These are phyloP conservation scores for Biston betularia DNA, from an alignment of 2,888 invertebrate genomes.

Conservation along the genomic window DNA sequence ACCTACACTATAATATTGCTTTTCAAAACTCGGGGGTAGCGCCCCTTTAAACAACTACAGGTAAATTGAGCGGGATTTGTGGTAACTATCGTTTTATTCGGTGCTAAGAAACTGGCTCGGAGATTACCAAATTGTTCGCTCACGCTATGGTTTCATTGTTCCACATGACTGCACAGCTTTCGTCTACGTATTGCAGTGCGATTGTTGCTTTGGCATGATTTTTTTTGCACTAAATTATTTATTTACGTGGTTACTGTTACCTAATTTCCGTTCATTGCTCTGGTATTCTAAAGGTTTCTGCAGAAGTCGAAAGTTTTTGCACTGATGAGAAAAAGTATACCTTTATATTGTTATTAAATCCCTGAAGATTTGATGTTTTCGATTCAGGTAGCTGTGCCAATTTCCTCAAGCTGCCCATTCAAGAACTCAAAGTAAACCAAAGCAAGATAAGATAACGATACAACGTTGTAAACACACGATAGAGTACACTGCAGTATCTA, in stretches of 20 bases:
- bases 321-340: not conserved
- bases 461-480: conserved; percentile 2
- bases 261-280: not conserved
- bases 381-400: not conserved
- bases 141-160: conserved; percentile 2
- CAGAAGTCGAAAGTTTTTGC: too few relatives aligned
- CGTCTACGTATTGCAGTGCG: conserved; percentile 10
- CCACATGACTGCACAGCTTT: conserved; percentile 22
- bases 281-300: too few relatives aligned
- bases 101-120: not conserved
- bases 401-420: conserved; percentile 1
- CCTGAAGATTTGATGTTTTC: not conserved
- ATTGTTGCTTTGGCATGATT: conserved; percentile 6
- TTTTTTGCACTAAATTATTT: not conserved
- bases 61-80: not conserved
- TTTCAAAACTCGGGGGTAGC: not conserved
- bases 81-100: not conserved
- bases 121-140: not conserved
- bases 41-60: not conserved
- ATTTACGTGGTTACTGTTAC: not conserved
- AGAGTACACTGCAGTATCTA: not conserved
- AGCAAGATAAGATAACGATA: conserved; percentile 12
- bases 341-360: not conserved
- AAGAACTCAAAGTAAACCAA: not conserved
- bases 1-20: not conserved